Conservation (phyloP, 2,888 invertebrate genomes). For the Axea sp. region DNA sequence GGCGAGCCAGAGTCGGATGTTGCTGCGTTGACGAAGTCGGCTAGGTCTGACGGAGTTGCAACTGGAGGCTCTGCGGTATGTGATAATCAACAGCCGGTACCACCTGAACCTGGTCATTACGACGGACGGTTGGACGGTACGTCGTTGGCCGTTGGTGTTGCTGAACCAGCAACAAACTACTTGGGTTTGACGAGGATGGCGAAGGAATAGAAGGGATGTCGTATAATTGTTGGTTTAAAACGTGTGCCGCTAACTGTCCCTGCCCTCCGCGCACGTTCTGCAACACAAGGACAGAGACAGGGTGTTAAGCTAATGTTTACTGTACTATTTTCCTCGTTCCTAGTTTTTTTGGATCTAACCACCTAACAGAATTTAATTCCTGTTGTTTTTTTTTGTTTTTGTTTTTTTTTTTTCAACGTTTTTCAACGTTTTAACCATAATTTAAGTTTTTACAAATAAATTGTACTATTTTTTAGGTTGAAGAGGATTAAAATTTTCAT, state of each 20-base stretch:
- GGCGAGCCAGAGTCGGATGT: slow-evolving; percentile 50
- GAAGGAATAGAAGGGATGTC: slow-evolving; percentile 59
- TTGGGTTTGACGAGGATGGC: slow-evolving; percentile 57
- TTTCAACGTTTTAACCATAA: too few species aligned
- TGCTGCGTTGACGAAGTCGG: slow-evolving; percentile 51
- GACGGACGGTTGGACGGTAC: slow-evolving; percentile 72
- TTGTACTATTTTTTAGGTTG: too few species aligned
- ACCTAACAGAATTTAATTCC: too few species aligned
- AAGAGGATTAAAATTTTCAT: too few species aligned
- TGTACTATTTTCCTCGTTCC: not conserved
- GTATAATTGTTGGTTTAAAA: slow-evolving; percentile 65
- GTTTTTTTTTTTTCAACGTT: too few species aligned
- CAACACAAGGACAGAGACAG: slow-evolving; percentile 79
- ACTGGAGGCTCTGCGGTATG: slow-evolving; percentile 66
- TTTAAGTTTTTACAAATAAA: too few species aligned
- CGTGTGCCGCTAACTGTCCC: slow-evolving; percentile 72
- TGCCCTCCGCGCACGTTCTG: slow-evolving; percentile 79
- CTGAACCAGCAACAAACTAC: slow-evolving; percentile 62
- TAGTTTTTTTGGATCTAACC: too few species aligned
- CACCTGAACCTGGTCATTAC: slow-evolving; percentile 72
- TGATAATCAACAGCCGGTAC: slow-evolving; percentile 73
- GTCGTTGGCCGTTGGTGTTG: slow-evolving; percentile 73
- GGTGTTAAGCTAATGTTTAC: slow-evolving; percentile 63
- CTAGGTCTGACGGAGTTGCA: slow-evolving; percentile 64
- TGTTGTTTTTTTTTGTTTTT: too few species aligned